Base-by-base conservation (phyloP, 35 echinoderm and acorn worm genomes). In the Lytechinus variegatus region DNA sequence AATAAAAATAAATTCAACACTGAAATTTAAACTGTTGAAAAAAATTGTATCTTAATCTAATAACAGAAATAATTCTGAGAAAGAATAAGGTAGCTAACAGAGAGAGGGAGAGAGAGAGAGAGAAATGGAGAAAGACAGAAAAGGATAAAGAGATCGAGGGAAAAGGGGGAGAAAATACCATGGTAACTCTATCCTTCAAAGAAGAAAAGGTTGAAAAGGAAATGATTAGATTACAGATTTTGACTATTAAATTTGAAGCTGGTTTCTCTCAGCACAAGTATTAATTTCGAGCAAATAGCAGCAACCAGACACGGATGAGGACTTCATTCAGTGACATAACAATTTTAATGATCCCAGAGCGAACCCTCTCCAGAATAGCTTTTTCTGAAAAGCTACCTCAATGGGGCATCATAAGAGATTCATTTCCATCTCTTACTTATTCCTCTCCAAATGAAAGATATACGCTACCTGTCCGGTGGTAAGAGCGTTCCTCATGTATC, bases 191-290 rank as follows among this genome's bases (percentile, higher is more conserved):
- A 79, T 79, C 14, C 21, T 79, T 7, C 19, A 7, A 79, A 79
- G n/a, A 13, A 72, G n/a, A 24, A 79, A 79, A 16, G n/a, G n/a
- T 16, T 79, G 4, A 24, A 79, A 79, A n/a, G n/a, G 14, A 24
- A 79, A 79, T 79, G 19, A 79, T 79, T 79, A 79, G n/a, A 79
- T 79, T 79, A 79, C 66, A 79, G 66, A 79, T 79, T 79, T 16
- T 0, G 66, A 79, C 19, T 79, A 79, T 79, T 24, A 79, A 79
- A 79, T 79, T 79, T 79, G 66, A 24, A n/a, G 6, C n/a, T 24
- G 66, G n/a, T 79, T 79, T 79, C 66, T 79, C 66, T 79, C 12
- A 79, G 66, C 66, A 16, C 66, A 79, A 16, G 66, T 79, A 79
- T 79, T 24, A 16, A 79, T 79, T 79, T 79, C 66, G 16, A 27